Conservation (phyloP, 1,140 invertebrate species). For the honey bee (Apis mellifera) region DNA sequence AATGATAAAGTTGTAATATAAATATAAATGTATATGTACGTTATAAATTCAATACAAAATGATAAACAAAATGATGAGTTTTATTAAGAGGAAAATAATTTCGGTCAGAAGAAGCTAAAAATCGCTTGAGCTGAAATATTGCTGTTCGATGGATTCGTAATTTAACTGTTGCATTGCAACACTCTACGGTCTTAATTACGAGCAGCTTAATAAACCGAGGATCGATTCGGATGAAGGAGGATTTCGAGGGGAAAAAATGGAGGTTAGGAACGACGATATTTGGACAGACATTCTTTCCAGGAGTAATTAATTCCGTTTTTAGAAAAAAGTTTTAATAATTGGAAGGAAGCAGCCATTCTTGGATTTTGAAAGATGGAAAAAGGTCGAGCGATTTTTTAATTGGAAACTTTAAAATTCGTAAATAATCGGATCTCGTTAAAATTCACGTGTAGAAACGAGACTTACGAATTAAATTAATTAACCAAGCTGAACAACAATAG, state of each 20-base stretch:
- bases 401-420: not conserved
- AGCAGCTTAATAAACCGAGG: not conserved
- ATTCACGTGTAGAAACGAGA: not conserved
- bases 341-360: not conserved
- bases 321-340: not conserved
- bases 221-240: not conserved
- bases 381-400: slow-evolving; percentile 5
- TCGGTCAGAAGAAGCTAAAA: no score
- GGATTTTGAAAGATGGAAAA: not conserved
- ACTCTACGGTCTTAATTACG: not conserved
- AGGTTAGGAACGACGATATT: not conserved
- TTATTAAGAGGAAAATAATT: no score
- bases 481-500: not conserved
- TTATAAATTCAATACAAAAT: no score
- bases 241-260: not conserved
- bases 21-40: no score
- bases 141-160: no score
- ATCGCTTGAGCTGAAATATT: no score
- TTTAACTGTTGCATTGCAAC: no score
- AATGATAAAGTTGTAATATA: no score
- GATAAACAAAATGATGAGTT: no score
- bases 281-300: not conserved
- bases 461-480: slow-evolving; percentile 26
- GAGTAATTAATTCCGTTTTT: not conserved
- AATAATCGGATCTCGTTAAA: not conserved